These are phyloP conservation scores for Eueremaeus valkanovi DNA, from an alignment of 2,888 invertebrate genomes.

Conservation along the genomic window DNA sequence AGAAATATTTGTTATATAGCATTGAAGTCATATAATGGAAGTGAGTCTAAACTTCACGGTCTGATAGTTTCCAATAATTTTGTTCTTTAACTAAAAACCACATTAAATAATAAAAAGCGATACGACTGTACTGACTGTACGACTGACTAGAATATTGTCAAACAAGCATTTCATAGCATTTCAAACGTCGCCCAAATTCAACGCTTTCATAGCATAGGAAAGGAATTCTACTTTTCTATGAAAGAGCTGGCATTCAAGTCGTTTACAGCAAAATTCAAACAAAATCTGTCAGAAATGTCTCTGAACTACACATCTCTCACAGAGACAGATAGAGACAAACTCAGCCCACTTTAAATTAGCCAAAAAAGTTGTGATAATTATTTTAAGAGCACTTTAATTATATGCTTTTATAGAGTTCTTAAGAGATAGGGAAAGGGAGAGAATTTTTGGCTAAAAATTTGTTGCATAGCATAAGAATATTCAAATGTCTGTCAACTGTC, in stretches of 20 bases:
- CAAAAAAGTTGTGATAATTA: slow-evolving; percentile 14
- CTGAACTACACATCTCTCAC: not conserved
- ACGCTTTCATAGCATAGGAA: not conserved
- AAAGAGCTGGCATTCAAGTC: not conserved
- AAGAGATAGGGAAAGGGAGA: not conserved
- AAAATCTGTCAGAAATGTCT: not conserved
- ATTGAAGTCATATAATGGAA: too few relatives aligned
- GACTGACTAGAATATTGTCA: slow-evolving; percentile 14
- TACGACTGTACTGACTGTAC: not conserved
- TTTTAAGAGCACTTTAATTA: slow-evolving; percentile 23
- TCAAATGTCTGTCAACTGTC: slow-evolving; percentile 5
- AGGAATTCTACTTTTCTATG: not conserved
- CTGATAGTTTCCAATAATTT: slow-evolving; percentile 4
- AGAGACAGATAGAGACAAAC: not conserved
- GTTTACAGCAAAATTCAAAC: not conserved
- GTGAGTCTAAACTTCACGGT: slow-evolving; percentile 14
- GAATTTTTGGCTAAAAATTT: not conserved
- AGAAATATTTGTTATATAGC: not conserved
- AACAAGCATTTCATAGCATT: not conserved
- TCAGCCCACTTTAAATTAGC: not conserved
- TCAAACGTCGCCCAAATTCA: slow-evolving; percentile 9
- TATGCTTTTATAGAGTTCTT: not conserved
- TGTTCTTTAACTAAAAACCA: not conserved
- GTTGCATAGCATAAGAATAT: not conserved
- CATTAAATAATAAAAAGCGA: not conserved